These are phyloP conservation scores for Corythornis madagascariensis DNA, from an alignment of 2,113 vertebrate genomes.

Conservation along the genomic window DNA sequence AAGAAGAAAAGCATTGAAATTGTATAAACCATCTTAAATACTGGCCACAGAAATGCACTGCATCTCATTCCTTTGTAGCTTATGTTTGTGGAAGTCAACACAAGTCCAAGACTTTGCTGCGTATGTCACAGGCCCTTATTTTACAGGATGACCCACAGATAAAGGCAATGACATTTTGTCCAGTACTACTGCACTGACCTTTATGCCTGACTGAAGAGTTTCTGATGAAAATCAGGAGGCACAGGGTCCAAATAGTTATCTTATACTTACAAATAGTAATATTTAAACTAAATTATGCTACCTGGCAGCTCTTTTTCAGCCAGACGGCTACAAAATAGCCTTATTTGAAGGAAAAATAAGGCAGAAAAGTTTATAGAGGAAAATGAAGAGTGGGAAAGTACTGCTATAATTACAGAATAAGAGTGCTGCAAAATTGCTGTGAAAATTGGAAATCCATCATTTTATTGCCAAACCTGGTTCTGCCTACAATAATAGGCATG, in stretches of 20 bases:
- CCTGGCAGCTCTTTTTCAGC: background rate
- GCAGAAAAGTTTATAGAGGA: background rate
- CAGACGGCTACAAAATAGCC: background rate
- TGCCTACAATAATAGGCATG: constrained; percentile 23
- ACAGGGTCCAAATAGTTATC: constrained; percentile 25
- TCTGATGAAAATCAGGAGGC: constrained; percentile 1
- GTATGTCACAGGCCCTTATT: background rate
- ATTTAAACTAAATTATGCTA: constrained; percentile 11
- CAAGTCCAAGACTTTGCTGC: accelerated
- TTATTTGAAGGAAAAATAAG: background rate
- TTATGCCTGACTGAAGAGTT: background rate
- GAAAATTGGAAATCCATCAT: constrained; percentile 50
- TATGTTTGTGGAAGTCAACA: background rate
- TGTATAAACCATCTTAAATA: background rate
- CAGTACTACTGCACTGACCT: background rate
- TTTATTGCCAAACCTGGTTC: constrained; percentile 42
- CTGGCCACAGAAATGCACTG: background rate
- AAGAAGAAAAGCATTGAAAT: background rate
- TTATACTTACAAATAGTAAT: background rate
- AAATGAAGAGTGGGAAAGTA: background rate
- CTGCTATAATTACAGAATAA: background rate
- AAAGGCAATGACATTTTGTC: background rate
- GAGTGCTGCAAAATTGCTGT: background rate
- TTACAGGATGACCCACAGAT: background rate
- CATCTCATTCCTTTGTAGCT: background rate